These are phyloP conservation scores for Takifugu flavidus DNA, from an alignment of 2,113 vertebrate species.

Conservation along the genomic window DNA sequence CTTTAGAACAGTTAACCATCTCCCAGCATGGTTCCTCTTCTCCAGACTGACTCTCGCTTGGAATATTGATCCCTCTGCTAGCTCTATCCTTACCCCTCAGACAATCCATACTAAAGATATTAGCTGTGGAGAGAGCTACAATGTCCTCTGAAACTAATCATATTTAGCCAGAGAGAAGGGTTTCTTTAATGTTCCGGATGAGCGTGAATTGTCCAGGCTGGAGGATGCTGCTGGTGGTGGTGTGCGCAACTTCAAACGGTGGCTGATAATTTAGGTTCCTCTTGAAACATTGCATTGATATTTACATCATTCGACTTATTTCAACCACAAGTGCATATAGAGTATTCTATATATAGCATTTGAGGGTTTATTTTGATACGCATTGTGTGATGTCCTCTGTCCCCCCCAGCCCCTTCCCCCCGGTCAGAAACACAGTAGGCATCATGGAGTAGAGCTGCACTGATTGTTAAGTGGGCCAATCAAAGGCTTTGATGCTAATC, in stretches of 20 bases:
- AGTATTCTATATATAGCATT: not conserved
- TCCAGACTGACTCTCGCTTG: conserved; percentile 70
- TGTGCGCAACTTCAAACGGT: conserved; percentile 43
- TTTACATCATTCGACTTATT: too few species aligned
- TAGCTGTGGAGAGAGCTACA: conserved; percentile 74
- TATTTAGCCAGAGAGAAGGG: conserved; percentile 65
- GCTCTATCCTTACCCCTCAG: conserved; percentile 70
- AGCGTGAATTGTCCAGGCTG: conserved; percentile 39
- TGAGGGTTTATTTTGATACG: not conserved
- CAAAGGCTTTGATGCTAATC: conserved; percentile 73
- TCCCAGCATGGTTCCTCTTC: conserved; percentile 68
- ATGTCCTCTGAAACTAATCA: conserved; percentile 75
- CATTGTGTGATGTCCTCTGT: not conserved
- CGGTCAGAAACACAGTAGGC: conserved; percentile 24
- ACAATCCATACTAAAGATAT: conserved; percentile 76
- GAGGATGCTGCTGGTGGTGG: conserved; percentile 30
- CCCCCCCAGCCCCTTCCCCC: not conserved
- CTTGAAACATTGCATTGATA: not conserved
- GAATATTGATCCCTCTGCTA: conserved; percentile 65
- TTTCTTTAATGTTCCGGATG: conserved; percentile 62
- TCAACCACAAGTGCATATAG: not conserved
- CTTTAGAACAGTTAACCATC: conserved; percentile 66
- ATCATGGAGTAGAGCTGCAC: conserved; percentile 37
- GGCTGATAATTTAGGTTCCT: conserved; percentile 30
- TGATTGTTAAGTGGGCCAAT: conserved; percentile 75